Evolutionary conservation across 2,797 vertebrate species (phyloP), one percentile per base, ranked within the genome.

Genomic region (Siniperca scherzeri): DNA sequence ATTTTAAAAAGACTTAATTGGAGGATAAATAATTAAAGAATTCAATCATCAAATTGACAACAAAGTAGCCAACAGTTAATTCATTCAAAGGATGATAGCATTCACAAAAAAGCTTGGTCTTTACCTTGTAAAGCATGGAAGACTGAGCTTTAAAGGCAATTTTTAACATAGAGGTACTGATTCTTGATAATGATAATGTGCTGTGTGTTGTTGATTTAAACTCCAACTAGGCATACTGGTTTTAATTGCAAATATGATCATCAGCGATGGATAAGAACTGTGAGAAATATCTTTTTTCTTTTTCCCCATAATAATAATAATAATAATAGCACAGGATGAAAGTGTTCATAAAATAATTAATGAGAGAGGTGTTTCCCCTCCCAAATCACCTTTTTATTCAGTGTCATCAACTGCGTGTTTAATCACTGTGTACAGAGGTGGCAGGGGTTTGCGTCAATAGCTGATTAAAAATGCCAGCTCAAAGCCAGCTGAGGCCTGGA

Each of bases 381-480:
- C 55, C 50, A 75, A 66, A 73, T 83, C 42, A 30, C 30, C 25
- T 36, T 55, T 77, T 74, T 27, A 61, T 85, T 90, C 61, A 62
- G 53, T 75, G 71, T 70, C 62, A 83, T 76, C 50, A 59, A 22
- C 53, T 67, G 17, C 42, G 42, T 67, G 74, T 57, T 81, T 85
- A 57, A 75, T 82, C 33, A 80, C 17, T 22, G n/a, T 30, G 38
- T 16, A 60, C 61, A 71, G 84, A 64, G 67, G 25, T 77, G 74
- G 46, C 25, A 80, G 17, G 64, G 21, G 48, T 77, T 78, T 66
- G 30, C 69, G 69, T 80, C 68, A 79, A 80, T 44, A 59, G 42
- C 60, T 75, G 74, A 89, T 87, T 87, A 75, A 78, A 85, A 83
- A 81, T 69, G 81, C 56, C 77, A 30, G 30, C 30, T 79, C 42